Evolutionary conservation across 2,888 invertebrate species (phyloP).

Genomic region (Caenorhabditis zanzibari): DNA sequence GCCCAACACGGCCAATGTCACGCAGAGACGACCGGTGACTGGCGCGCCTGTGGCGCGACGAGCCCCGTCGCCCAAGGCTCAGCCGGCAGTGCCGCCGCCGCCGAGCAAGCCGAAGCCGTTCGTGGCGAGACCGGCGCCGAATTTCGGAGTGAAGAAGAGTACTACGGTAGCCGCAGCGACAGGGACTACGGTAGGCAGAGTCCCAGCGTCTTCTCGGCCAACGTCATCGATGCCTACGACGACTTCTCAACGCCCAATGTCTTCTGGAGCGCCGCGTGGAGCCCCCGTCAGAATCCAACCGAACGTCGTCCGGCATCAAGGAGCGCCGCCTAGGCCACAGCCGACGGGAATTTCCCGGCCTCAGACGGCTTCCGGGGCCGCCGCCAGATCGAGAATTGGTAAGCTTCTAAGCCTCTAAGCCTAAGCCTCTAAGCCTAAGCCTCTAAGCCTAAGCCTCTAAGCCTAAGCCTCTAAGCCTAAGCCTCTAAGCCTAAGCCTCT

Average conservation of each 20-base stretch:
- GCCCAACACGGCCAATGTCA: background rate
- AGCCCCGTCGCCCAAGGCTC: background rate
- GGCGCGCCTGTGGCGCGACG: no score
- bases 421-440: background rate
- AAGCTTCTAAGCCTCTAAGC: background rate
- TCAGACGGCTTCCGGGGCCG: background rate
- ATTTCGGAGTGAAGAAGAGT: conserved; percentile 31
- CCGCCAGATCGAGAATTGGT: conserved; percentile 11
- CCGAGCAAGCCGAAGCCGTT: conserved; percentile 37
- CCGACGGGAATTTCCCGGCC: no score
- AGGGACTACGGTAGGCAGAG: background rate
- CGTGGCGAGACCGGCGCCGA: conserved; percentile 66
- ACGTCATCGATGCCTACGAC: background rate
- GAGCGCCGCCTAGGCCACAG: background rate
- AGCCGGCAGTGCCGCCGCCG: background rate
- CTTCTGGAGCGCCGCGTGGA: background rate
- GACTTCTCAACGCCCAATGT: background rate
- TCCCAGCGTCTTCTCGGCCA: background rate
- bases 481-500: background rate
- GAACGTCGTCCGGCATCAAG: conserved; percentile 34
- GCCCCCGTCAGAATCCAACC: background rate
- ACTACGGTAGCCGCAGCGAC: conserved; percentile 21
- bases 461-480: background rate
- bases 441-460: background rate
- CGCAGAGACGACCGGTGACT: no score